Conservation (phyloP, 2,113 vertebrate species). For the Ardeotis arabs region DNA sequence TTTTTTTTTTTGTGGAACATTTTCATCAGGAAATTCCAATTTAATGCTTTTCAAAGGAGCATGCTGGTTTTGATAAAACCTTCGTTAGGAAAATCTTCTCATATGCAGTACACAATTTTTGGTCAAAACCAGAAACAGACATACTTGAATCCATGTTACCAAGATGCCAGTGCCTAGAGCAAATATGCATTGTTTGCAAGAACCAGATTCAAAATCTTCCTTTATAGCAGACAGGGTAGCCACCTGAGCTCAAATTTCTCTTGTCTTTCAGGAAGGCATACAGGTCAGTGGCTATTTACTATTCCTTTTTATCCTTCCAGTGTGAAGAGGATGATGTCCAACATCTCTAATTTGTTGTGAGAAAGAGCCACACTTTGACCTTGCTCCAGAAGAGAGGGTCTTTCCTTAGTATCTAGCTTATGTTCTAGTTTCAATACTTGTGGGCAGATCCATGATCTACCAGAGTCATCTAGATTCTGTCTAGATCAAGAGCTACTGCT, state of each 20-base stretch:
- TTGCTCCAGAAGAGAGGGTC: neutral
- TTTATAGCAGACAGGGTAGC: neutral
- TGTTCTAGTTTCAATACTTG: neutral
- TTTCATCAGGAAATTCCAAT: slow-evolving; percentile 43
- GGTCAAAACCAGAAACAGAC: slow-evolving; percentile 16
- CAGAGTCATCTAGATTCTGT: neutral
- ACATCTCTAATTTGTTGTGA: neutral
- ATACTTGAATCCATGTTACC: neutral
- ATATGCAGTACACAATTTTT: neutral
- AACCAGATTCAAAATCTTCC: neutral
- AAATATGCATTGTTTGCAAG: neutral
- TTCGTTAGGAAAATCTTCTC: slow-evolving; percentile 16
- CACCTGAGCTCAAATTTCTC: neutral
- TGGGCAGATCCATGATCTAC: neutral
- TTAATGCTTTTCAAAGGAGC: neutral
- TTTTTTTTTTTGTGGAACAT: neutral
- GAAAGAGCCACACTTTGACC: neutral
- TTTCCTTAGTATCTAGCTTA: neutral
- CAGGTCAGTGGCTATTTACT: fast-evolving
- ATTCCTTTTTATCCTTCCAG: neutral
- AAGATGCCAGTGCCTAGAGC: neutral
- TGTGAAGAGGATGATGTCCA: neutral
- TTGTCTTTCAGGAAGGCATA: neutral
- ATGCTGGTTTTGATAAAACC: slow-evolving; percentile 37
- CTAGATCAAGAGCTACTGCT: neutral